Base-by-base conservation (phyloP, 2,797 vertebrate genomes). In the Chanos chanos region DNA sequence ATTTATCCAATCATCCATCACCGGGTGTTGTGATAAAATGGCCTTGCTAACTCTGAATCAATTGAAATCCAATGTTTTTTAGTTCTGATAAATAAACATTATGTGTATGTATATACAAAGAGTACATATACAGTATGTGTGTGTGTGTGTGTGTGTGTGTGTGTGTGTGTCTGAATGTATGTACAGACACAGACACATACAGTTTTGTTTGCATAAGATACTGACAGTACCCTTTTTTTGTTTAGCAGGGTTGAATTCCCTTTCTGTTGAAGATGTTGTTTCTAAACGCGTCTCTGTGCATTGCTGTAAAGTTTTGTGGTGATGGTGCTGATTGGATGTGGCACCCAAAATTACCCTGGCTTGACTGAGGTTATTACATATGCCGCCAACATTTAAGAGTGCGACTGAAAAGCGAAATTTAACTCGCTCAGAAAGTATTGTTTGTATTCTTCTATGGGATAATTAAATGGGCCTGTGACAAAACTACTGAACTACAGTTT, bases 1-100 rank as follows among this genome's bases (percentile, higher is more conserved):
- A n/a, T n/a, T n/a, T n/a, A n/a, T 80, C 78, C 83, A 81, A 83
- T 88, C 85, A 87, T 82, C 86, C 81, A 87, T 79, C 83, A 75
- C 63, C 61, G 78, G 52, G 73, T 80, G 83, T 69, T 60, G 22
- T 59, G 53, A 69, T 64, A 44, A 63, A 75, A 66, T 41, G 13
- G 41, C 59, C 44, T 28, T 28, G 4, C 28, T 28, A 27, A 28
- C 5, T 7, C 62, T 51, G 45, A 51, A 24, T 25, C 28, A 33
- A 12, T 12, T 44, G 22, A 28, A 7, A 28, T 5, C 27, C n/a
- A n/a, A n/a, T 7, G 2, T 13, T 4, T 10, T 44, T 30, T 16
- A 31, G 12, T 24, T 39, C 36, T 27, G 24, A 16, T 7, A 50
- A 40, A 39, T 43, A 60, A 44, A 8, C 16, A 40, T 40, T 39